Conservation (phyloP, 2,888 invertebrate species). For the Gryllus longicercus region DNA sequence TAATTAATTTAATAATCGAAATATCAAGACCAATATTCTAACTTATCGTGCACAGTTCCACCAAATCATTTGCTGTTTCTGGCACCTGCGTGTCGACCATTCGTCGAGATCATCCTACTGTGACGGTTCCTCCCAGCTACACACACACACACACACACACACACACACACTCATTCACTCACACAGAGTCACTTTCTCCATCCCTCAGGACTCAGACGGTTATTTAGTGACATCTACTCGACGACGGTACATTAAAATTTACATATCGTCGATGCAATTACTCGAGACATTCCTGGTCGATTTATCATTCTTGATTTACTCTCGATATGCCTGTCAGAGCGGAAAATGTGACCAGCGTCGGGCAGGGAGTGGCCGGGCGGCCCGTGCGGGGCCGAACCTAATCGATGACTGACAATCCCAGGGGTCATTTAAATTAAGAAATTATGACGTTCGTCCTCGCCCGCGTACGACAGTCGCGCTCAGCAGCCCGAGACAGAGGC, state of each 20-base stretch:
- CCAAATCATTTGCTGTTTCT: no score
- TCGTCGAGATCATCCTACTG: no score
- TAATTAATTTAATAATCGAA: no score
- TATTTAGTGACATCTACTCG: constrained; percentile 1
- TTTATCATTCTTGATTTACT: constrained; percentile 17
- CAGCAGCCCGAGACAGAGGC: neutral
- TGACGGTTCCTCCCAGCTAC: no score
- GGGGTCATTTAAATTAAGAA: constrained; percentile 8
- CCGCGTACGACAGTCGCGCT: neutral
- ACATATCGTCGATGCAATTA: constrained; percentile 17
- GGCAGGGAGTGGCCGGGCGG: neutral
- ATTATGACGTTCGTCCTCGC: constrained; percentile 4
- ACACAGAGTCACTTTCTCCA: no score
- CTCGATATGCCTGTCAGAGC: constrained; percentile 9
- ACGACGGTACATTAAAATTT: neutral
- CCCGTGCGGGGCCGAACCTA: neutral
- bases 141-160: no score
- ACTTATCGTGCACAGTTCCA: no score
- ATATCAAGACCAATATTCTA: no score
- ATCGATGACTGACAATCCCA: constrained; percentile 6
- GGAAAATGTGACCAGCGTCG: neutral
- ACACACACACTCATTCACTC: no score
- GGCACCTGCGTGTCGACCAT: no score
- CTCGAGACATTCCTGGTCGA: neutral
- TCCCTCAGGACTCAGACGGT: neutral